A percentile compares a stretch with the other conserved stretches of the same genome.
These are phyloP conservation scores for Ptychoptera albimana DNA, from an alignment of 2,888 invertebrate genomes.

Conservation along the genomic window DNA sequence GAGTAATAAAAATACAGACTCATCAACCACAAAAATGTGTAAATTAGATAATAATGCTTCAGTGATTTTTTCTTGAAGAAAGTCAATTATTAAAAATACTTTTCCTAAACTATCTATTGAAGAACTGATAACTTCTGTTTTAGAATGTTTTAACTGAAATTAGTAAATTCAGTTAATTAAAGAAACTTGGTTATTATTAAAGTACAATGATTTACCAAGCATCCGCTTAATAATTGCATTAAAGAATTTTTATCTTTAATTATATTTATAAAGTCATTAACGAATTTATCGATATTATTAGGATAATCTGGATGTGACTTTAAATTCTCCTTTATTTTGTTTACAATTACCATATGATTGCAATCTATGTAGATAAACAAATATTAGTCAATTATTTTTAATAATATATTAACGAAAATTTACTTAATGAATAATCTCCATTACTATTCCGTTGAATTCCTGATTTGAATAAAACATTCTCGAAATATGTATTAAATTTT, in stretches of 20 bases:
- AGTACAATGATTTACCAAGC: conserved; percentile 12
- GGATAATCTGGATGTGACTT: conserved; percentile 34
- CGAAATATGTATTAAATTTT: conserved; percentile 25
- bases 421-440: conserved; percentile 23
- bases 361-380: conserved; percentile 14
- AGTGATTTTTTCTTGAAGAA: conserved; percentile 30
- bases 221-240: conserved; percentile 23
- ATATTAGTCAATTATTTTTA: neutral
- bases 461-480: conserved; percentile 22
- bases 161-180: no score
- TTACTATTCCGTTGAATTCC: conserved; percentile 23
- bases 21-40: neutral
- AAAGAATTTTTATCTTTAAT: conserved; percentile 19
- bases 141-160: neutral
- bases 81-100: conserved; percentile 43
- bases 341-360: conserved; percentile 35
- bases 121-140: neutral
- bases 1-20: conserved; percentile 8
- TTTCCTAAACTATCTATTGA: conserved; percentile 41
- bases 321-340: conserved; percentile 32
- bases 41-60: no score
- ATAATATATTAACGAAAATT: neutral
- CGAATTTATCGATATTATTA: conserved; percentile 37
- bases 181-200: no score
- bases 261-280: conserved; percentile 31